Evolutionary conservation across 2,113 vertebrate genomes (phyloP).

Genomic region (Lophura nycthemera): DNA sequence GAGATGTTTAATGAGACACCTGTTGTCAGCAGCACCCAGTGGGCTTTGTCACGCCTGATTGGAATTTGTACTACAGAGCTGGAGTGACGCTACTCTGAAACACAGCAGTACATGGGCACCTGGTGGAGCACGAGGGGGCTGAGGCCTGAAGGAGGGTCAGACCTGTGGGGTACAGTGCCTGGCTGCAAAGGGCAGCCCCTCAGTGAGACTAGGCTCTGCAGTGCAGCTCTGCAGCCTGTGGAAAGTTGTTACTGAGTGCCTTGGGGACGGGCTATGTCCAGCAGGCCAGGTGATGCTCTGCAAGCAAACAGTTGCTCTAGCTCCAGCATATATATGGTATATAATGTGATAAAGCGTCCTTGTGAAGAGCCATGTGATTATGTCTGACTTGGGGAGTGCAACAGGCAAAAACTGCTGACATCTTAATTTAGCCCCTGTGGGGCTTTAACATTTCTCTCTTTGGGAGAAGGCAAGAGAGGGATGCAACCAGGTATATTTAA

Average conservation of each 20-base stretch:
- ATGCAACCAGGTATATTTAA: background rate
- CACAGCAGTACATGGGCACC: background rate
- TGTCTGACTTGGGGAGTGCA: background rate
- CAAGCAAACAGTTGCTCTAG: background rate
- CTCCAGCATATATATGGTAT: background rate
- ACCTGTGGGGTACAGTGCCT: rapidly evolving
- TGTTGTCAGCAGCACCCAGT: constrained; percentile 72
- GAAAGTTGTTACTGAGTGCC: background rate
- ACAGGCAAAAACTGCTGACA: background rate
- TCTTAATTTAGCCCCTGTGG: background rate
- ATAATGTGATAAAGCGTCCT: background rate
- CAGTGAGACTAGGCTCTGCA: rapidly evolving
- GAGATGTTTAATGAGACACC: constrained; percentile 81
- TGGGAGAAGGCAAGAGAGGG: background rate
- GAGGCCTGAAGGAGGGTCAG: rapidly evolving
- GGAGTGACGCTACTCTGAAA: background rate
- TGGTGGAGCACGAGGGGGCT: background rate
- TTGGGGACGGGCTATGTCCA: rapidly evolving
- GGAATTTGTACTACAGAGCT: background rate
- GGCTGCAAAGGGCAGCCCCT: background rate
- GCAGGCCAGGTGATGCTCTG: background rate
- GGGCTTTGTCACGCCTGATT: constrained; percentile 68
- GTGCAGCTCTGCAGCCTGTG: background rate
- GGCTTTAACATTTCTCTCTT: background rate
- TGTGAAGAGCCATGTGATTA: rapidly evolving